Base-by-base conservation (phyloP, 2,888 invertebrate species). In the Ischnura elegans region DNA sequence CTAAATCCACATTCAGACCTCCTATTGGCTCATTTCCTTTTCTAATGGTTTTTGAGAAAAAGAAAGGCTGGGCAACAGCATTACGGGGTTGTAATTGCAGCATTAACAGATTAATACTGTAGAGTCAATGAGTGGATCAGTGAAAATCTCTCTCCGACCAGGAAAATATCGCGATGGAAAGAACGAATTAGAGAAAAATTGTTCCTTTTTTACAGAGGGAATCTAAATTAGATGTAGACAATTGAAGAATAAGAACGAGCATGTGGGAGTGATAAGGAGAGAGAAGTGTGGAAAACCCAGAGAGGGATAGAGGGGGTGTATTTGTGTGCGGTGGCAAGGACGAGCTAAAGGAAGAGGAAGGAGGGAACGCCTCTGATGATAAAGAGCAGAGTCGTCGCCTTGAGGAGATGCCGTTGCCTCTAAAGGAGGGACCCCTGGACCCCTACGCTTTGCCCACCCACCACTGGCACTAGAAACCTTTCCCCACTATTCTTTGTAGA, bases 131-230 rank as follows among this genome's bases (percentile, higher is more conserved):
- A 47, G 16, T 47, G 47, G 10, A 21, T 25, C 25, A 43, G 25
- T 21, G 19, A n/a, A n/a, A 66, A 47, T n/a, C 43, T 25, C 43
- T 42, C 42, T 21, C 36, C 87, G 36, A 10, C 61, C 61, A 16
- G 61, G 90, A 36, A 43, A 43, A 42, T 43, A 66, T 66, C n/a
- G 61, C n/a, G 61, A 43, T 16, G n/a, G 61, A 90, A 90, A 55
- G 42, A 55, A 87, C 55, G 19, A 19, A 25, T 55, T 42, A 87
- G 55, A 87, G 86, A 25, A 43, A 87, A 42, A 46, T 55, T 25
- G 55, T 5, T 21, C 29, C 36, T 36, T 76, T 76, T 76, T 76
- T 36, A 76, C 76, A 29, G 55, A 87, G 51, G 87, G 55, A 87
- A 25, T 25, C 42, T 19, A 55, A 87, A 42, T 29, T 87, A 87